Base-by-base conservation (phyloP, 2,888 invertebrate genomes). In the Portevinia maculata region DNA sequence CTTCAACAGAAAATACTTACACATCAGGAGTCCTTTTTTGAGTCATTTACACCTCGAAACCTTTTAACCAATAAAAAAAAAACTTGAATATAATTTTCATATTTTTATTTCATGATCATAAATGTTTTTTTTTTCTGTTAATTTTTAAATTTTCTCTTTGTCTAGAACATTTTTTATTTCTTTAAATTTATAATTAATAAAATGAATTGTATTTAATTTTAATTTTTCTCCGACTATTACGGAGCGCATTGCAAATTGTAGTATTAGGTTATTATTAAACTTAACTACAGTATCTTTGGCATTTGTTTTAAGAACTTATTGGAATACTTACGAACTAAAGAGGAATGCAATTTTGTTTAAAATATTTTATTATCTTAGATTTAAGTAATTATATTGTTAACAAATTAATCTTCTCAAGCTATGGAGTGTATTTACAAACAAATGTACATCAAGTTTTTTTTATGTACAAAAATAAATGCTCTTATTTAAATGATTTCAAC, bases 121-220 rank as follows among this genome's bases (percentile, higher is more conserved):
- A 69, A 34, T 79, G 53, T 67, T 62, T 21, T 55, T 15, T 19
- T 55, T 67, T 44, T 57, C 28, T 46, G 52, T 17, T 17, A 44
- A 70, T 71, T 44, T 34, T 34, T 37, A 46, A 32, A 62, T 69
- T 34, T 57, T 62, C 57, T 37, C 32, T 15, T 50, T 78, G 13
- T 53, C 69, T 32, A 17, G 39, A n/a, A n/a, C n/a, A n/a, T n/a
- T 73, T 84, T 73, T 73, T 75, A 78, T 78, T 32, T 39, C 57
- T 69, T 59, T 46, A 41, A 52, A 17, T 85, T 86, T 86, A 85
- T 86, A 84, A 85, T 83, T 73, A 55, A 62, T 70, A 65, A 48
- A 76, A 48, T n/a, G n/a, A n/a, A n/a, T n/a, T n/a, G n/a, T n/a
- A n/a, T 75, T 44, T 30, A 50, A 59, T 83, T 81, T 75, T 59